phyloP scores from a whole-genome alignment of 2,888 invertebrate genomes.

The Philaethria dido region DNA sequence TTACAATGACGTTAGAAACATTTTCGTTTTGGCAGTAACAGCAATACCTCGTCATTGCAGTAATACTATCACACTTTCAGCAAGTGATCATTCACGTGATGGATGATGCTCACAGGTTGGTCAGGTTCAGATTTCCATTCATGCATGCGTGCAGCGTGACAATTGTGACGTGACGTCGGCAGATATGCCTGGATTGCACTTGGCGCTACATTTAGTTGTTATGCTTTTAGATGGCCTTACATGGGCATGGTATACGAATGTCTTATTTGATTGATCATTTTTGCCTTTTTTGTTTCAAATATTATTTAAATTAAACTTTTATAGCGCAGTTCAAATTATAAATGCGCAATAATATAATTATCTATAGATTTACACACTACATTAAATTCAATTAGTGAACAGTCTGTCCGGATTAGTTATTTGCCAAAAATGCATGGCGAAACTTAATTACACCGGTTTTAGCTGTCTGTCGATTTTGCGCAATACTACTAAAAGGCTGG shows the following conservation, averaged over 20 bases:
- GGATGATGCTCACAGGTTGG: constrained; percentile 3
- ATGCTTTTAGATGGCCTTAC: background rate
- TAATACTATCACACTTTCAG: constrained; percentile 10
- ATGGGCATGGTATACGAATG: background rate
- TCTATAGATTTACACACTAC: background rate
- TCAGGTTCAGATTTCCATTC: constrained; percentile 9
- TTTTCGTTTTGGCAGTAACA: constrained; percentile 2
- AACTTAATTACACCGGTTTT: constrained; percentile 7
- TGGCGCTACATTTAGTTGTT: background rate
- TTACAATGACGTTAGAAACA: background rate
- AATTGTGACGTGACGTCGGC: constrained; percentile 21
- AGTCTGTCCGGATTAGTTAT: background rate
- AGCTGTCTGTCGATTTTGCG: background rate
- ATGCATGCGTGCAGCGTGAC: background rate
- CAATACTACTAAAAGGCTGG: constrained; percentile 4
- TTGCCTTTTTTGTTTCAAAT: background rate
- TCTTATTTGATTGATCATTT: background rate
- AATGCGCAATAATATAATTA: background rate
- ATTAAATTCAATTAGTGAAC: background rate
- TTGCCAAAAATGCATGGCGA: constrained; percentile 15
- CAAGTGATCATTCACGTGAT: constrained; percentile 16
- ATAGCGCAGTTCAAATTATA: background rate
- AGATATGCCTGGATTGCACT: background rate
- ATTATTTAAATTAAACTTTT: background rate
- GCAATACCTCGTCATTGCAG: background rate